Percentiles rank a stretch among this genome's conserved stretches.
These are phyloP conservation scores for Ormyrus labotus DNA, from an alignment of 2,888 invertebrate species.

Conservation along the genomic window DNA sequence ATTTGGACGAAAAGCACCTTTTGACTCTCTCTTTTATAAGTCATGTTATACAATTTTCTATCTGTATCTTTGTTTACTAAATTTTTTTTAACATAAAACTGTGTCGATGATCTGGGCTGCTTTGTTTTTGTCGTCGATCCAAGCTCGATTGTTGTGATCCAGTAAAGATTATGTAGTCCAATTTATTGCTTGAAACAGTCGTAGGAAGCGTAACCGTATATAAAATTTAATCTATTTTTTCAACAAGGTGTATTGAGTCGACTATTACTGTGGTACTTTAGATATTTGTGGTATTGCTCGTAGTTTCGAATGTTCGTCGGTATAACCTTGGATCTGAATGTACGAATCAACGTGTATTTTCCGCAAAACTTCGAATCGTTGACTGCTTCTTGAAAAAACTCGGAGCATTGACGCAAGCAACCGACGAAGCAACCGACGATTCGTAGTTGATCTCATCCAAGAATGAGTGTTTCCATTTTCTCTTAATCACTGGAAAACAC, in stretches of 20 bases:
- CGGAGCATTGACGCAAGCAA: neutral
- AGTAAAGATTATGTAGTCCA: neutral
- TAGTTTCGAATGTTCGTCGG: slow-evolving; percentile 29
- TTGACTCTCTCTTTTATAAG: slow-evolving; percentile 12
- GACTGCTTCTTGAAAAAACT: slow-evolving; percentile 27
- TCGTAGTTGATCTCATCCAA: neutral
- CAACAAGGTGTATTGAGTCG: neutral
- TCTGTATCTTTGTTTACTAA: slow-evolving; percentile 14
- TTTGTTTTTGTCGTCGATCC: slow-evolving; percentile 42
- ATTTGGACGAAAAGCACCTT: neutral
- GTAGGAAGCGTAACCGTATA: slow-evolving; percentile 13
- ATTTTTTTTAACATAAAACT: slow-evolving; percentile 7
- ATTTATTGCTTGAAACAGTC: slow-evolving; percentile 36
- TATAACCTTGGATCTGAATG: slow-evolving; percentile 5
- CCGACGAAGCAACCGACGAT: slow-evolving; percentile 25
- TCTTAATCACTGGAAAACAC: neutral
- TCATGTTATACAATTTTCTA: slow-evolving; percentile 1
- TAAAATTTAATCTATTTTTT: slow-evolving; percentile 11
- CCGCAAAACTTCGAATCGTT: slow-evolving; percentile 3
- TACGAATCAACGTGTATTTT: slow-evolving; percentile 17
- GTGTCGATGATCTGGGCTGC: slow-evolving; percentile 18
- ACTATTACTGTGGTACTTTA: slow-evolving; percentile 15
- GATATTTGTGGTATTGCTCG: slow-evolving; percentile 35
- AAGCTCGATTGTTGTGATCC: slow-evolving; percentile 43
- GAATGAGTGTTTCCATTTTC: neutral